phyloP scores from a whole-genome alignment of 2,113 vertebrate species.

The Pelusios castaneus region DNA sequence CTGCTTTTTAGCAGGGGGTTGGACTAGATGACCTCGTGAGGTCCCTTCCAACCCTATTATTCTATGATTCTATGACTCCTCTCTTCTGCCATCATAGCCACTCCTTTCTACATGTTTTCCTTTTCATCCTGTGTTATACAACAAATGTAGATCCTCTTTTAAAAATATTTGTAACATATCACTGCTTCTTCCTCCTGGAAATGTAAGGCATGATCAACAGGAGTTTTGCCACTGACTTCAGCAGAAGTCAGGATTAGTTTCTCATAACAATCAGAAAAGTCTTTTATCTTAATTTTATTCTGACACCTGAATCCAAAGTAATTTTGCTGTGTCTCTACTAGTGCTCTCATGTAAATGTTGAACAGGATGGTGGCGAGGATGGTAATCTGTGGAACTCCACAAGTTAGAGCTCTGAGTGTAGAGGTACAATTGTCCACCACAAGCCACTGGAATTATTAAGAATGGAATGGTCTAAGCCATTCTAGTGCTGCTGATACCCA shows the following conservation, averaged over 20 bases:
- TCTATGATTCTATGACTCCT: too few relatives aligned
- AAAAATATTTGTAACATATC: background rate
- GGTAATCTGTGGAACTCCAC: background rate
- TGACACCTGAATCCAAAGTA: background rate
- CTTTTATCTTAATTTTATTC: background rate
- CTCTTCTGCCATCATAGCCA: slow-evolving; percentile 50
- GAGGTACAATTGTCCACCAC: background rate
- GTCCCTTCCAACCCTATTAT: too few relatives aligned
- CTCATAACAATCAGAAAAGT: background rate
- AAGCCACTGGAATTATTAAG: background rate
- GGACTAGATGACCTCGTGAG: too few relatives aligned
- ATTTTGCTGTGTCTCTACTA: background rate
- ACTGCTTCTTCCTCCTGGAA: background rate
- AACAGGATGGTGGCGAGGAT: rapidly evolving
- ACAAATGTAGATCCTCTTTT: slow-evolving; percentile 9
- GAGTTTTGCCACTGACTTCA: background rate
- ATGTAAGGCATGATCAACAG: background rate
- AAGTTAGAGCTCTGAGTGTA: background rate
- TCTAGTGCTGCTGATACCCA: background rate
- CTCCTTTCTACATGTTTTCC: rapidly evolving
- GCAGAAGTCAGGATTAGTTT: background rate
- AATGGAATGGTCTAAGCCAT: background rate
- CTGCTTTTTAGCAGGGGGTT: too few relatives aligned
- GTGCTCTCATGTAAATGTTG: rapidly evolving
- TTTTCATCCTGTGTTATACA: too few relatives aligned